Evolutionary conservation across 2,113 vertebrate species (phyloP), one percentile per base, ranked within the genome.

Genomic region (Cacatua alba): DNA sequence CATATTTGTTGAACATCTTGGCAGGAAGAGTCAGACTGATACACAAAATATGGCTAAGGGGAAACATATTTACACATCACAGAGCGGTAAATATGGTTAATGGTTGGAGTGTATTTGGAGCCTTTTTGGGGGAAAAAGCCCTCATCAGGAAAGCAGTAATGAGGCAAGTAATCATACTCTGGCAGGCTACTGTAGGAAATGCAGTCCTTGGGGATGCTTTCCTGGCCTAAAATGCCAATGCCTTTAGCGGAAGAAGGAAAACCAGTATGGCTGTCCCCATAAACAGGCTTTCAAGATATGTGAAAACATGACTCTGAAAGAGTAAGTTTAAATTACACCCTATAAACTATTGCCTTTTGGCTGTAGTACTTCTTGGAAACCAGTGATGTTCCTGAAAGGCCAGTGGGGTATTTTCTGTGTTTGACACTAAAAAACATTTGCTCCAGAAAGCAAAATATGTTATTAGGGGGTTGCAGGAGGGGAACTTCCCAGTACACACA

Each of bases 1-100:
- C 76, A 44, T 82, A 95, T 94, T 95, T 94, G 83, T 80, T 95
- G 94, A 97, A 86, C 93, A 91, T 94, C 82, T 95, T 97, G 96
- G 75, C 90, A 94, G 75, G 92, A 90, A 90, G 94, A 96, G 81
- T 67, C 70, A 77, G 88, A 52, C 55, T 88, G 51, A 88, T 82
- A 93, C 86, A 95, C 90, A 89, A 95, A 96, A 91, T 88, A 91
- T 93, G 96, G 86, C 81, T 78, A 37, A 86, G 81, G 68, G 88
- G 86, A 95, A 95, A 93, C 74, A 94, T 90, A 95, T 95, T 92
- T 94, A 76, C 76, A 63, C 85, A 79, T 65, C 59, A 71, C 79
- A 67, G 77, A 16, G 48, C 68, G 68, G 74, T 94, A 91, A 91
- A 89, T 94, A 48, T 57, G 64, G 69, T 86, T 96, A 96, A 92